These are phyloP conservation scores for Trachelus stipa DNA, from an alignment of 2,888 invertebrate genomes.

Conservation along the genomic window DNA sequence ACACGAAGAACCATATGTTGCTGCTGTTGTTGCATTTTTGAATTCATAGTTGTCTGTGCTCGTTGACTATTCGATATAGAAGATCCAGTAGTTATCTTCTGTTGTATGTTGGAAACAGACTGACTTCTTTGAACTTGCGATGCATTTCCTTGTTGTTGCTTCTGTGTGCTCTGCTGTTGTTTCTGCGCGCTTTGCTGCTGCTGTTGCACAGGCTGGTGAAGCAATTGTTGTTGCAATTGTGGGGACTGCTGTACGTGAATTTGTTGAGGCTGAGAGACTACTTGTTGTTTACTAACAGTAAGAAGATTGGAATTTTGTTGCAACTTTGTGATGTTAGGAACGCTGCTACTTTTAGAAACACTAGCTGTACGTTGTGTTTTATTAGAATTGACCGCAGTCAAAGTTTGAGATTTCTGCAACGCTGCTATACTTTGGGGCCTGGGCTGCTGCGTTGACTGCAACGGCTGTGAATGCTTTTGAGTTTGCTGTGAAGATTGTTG, in stretches of 20 bases:
- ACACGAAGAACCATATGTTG: conserved; percentile 55
- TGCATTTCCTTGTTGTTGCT: conserved; percentile 32
- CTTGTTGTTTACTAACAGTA: conserved; percentile 37
- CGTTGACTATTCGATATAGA: conserved; percentile 43
- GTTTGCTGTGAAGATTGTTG: conserved; percentile 15
- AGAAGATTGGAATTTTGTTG: conserved; percentile 41
- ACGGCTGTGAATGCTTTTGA: conserved; percentile 25
- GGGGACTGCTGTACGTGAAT: conserved; percentile 24
- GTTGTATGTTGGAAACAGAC: conserved; percentile 36
- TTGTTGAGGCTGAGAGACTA: conserved; percentile 27
- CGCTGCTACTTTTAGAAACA: conserved; percentile 51
- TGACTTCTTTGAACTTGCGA: conserved; percentile 42
- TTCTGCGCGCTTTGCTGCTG: conserved; percentile 22
- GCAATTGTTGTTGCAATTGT: conserved; percentile 38
- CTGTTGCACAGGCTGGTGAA: conserved; percentile 33
- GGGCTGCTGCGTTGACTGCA: conserved; percentile 29
- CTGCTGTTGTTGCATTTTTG: conserved; percentile 39
- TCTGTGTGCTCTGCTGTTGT: conserved; percentile 28
- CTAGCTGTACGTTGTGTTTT: conserved; percentile 36
- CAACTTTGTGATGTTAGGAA: conserved; percentile 52
- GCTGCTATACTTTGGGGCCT: conserved; percentile 34
- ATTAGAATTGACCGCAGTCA: conserved; percentile 31
- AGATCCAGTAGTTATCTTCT: conserved; percentile 42
- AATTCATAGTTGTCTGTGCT: conserved; percentile 30
- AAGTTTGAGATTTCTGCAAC: conserved; percentile 43